Percentiles rank a stretch among this genome's conserved stretches.
These are phyloP conservation scores for Ferrisia virgata DNA, from an alignment of 2,888 invertebrate genomes.

Conservation along the genomic window DNA sequence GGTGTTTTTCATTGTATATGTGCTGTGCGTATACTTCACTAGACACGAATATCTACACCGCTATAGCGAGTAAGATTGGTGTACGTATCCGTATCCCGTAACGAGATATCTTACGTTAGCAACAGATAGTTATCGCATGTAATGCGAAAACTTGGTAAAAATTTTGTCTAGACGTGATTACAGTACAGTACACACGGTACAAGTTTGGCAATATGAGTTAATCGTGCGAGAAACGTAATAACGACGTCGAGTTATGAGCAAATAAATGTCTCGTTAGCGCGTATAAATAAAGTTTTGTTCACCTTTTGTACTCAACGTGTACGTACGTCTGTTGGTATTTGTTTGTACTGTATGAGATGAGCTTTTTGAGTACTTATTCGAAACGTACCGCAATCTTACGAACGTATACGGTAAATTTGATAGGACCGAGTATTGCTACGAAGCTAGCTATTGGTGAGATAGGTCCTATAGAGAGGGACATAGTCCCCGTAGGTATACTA, in stretches of 20 bases:
- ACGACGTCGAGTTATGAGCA: background rate
- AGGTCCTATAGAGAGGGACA: too few species aligned
- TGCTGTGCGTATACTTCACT: too few species aligned
- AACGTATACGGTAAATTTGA: too few species aligned
- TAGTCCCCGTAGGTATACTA: too few species aligned
- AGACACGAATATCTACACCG: background rate
- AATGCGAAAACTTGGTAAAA: constrained; percentile 6
- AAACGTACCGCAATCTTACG: too few species aligned
- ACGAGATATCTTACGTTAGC: background rate
- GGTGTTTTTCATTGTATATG: background rate
- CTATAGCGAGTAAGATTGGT: background rate
- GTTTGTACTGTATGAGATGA: too few species aligned
- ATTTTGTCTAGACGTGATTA: constrained; percentile 3
- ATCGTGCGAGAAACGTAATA: background rate
- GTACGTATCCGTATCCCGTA: background rate
- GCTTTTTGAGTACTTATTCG: too few species aligned
- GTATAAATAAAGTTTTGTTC: background rate
- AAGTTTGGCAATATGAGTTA: background rate
- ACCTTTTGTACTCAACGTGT: too few species aligned
- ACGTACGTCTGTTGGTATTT: too few species aligned
- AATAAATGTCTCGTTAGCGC: background rate
- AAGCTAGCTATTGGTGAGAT: too few species aligned
- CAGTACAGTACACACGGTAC: background rate
- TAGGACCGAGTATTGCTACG: too few species aligned
- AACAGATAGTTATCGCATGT: constrained; percentile 19